Conservation (phyloP, 2,797 vertebrate species). For the Mus spretus region DNA sequence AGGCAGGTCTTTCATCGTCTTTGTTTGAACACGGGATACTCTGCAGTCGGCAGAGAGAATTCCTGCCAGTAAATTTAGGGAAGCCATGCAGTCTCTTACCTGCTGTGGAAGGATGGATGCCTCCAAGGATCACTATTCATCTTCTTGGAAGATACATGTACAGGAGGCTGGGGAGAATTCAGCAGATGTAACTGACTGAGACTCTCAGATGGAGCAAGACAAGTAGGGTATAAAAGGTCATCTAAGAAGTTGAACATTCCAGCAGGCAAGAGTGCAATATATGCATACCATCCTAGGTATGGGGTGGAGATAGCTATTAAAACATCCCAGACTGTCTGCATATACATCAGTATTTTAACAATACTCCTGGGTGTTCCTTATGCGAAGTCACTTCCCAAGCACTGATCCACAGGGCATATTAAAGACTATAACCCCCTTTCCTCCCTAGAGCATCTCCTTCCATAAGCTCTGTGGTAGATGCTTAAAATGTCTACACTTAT, state of each 20-base stretch:
- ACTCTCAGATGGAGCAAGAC: neutral
- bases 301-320: neutral
- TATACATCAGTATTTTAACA: neutral
- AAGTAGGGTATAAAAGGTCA: neutral
- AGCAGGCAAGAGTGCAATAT: neutral
- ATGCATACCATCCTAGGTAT: too few relatives aligned
- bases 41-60: neutral
- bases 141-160: neutral
- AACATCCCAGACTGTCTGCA: neutral
- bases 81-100: slow-evolving; percentile 24
- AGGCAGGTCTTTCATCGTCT: slow-evolving; percentile 54
- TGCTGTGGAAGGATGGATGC: neutral
- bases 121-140: neutral
- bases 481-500: neutral
- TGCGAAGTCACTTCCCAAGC: neutral
- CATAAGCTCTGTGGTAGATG: neutral
- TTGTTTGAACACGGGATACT: slow-evolving; percentile 28
- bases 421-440: neutral
- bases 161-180: neutral
- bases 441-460: neutral
- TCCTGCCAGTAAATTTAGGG: neutral
- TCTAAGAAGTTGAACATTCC: neutral
- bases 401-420: neutral
- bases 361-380: neutral
- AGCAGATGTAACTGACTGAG: neutral